A percentile compares a stretch with the other conserved stretches of the same genome.
Conservation (phyloP, 2,888 invertebrate species). For the Drosophila kanekoi region DNA sequence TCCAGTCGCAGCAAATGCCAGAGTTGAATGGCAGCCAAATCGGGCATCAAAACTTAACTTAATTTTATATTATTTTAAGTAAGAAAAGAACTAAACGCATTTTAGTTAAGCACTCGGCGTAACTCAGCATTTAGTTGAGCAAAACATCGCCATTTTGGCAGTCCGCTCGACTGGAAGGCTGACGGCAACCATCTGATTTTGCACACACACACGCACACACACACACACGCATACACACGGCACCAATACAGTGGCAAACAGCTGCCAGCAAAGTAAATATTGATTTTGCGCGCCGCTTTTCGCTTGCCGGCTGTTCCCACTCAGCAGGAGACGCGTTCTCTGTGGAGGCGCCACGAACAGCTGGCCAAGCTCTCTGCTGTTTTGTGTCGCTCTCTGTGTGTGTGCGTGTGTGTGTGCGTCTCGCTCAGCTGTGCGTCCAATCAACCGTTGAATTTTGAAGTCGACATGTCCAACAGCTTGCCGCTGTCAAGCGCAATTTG, state of each 20-base stretch:
- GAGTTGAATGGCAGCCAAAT: constrained; percentile 11
- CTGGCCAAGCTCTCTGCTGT: constrained; percentile 25
- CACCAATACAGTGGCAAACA: constrained; percentile 45
- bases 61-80: neutral
- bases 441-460: constrained; percentile 58
- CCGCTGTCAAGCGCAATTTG: constrained; percentile 11
- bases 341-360: constrained; percentile 54
- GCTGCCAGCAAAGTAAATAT: constrained; percentile 69
- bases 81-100: neutral
- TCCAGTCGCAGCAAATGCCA: constrained; percentile 50
- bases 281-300: constrained; percentile 59
- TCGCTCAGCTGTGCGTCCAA: constrained; percentile 70
- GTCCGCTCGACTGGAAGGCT: constrained; percentile 39
- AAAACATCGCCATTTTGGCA: constrained; percentile 23
- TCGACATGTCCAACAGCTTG: constrained; percentile 36
- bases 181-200: constrained; percentile 66
- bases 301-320: constrained; percentile 53
- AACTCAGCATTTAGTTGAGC: neutral
- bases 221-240: neutral
- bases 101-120: neutral
- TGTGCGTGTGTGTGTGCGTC: constrained; percentile 29
- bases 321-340: constrained; percentile 18
- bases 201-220: constrained; percentile 13
- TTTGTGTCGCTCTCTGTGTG: neutral
- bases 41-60: neutral